Conservation (phyloP, 2,113 vertebrate genomes). For the Symphodus melops region DNA sequence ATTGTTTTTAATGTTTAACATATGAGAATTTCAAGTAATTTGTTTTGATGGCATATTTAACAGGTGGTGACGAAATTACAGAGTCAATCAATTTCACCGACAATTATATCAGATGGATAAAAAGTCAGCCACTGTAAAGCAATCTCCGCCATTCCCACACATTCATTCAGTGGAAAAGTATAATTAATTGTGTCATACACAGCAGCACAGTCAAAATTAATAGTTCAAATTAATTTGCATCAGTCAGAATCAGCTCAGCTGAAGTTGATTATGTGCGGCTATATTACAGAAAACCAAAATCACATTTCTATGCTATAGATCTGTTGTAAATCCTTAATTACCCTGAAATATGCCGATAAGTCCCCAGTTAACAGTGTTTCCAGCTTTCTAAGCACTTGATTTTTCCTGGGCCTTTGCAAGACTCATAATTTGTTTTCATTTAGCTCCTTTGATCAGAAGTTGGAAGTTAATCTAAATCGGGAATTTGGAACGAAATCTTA, state of each 20-base stretch:
- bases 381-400: neutral
- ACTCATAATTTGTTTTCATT: neutral
- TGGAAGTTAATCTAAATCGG: neutral
- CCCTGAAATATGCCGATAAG: neutral
- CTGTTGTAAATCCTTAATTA: conserved; percentile 27
- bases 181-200: conserved; percentile 52
- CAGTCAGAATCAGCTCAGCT: conserved; percentile 28
- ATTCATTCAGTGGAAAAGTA: conserved; percentile 35
- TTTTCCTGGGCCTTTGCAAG: neutral
- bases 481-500: conserved; percentile 2
- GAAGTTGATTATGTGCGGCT: conserved; percentile 13
- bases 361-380: neutral
- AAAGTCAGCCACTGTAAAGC: conserved; percentile 35
- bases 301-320: conserved; percentile 16
- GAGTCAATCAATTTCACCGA: conserved; percentile 50
- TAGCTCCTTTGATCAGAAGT: neutral
- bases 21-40: conserved; percentile 1
- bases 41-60: conserved; percentile 3
- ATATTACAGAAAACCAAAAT: conserved; percentile 20
- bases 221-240: conserved; percentile 40
- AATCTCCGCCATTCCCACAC: neutral
- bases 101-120: conserved; percentile 36
- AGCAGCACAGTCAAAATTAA: conserved; percentile 19
- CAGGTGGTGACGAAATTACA: conserved; percentile 41
- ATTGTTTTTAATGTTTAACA: conserved; percentile 14